Evolutionary conservation across 2,888 invertebrate genomes (phyloP), one percentile per base, ranked within the genome.

Genomic region (Tetragnatha montana): DNA sequence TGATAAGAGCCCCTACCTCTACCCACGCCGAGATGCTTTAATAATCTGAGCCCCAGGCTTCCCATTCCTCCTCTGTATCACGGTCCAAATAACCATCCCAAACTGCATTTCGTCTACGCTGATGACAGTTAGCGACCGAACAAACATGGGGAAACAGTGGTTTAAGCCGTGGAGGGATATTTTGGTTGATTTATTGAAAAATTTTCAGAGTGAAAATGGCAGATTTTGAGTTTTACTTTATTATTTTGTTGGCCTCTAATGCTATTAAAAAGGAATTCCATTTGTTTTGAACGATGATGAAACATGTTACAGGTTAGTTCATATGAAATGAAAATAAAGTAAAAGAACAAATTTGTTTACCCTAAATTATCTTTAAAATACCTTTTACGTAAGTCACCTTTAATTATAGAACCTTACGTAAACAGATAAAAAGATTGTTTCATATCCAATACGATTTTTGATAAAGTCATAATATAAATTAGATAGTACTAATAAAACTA

Each of bases 11-110:
- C 83, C 12, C 68, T 60, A 35, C 51, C 82, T n/a, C 60, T 73
- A 74, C 51, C 71, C 49, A 71, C 19, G n/a, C 69, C 70, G 17
- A 47, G 68, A 69, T 71, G 74, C 51, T 35, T 68, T 74, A 19
- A 73, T 73, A 80, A 79, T 86, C 80, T 86, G 22, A 80, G 60
- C 86, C 80, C 86, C 73, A 49, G 73, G 86, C 86, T 68, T 80
- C 35, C 80, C 70, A 74, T 73, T 80, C 80, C 19, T 68, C 50
- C 73, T 80, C 78, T 50, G 71, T 12, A 71, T 35, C 75, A 17
- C 21, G 70, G 85, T 8, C 19, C 51, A 60, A 50, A 71, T 70
- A 14, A 69, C 73, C 71, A 85, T 85, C 85, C 69, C 70, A 60
- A 85, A 85, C 79, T 78, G 71, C 85, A 79, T 71, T 85, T 71